Percentiles rank a stretch among this genome's conserved stretches.
Evolutionary conservation across 2,113 vertebrate species (phyloP).

Genomic region (Pao palembangensis): DNA sequence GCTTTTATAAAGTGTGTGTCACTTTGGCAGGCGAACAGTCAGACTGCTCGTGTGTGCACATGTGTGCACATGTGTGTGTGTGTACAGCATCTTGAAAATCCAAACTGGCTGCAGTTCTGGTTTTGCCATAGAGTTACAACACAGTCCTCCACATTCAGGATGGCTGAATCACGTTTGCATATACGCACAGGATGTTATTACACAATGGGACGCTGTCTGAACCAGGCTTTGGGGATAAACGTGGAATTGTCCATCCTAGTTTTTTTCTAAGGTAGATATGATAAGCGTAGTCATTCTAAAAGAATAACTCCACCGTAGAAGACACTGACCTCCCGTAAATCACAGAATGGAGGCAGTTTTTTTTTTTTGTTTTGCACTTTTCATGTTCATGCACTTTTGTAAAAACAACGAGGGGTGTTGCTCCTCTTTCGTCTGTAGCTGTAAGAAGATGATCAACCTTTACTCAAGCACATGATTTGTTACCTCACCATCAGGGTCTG

Average conservation of each 20-base stretch:
- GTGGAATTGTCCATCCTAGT: neutral
- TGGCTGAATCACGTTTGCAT: conserved; percentile 27
- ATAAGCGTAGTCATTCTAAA: neutral
- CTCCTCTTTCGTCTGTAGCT: too few relatives aligned
- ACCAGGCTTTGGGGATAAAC: neutral
- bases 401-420: neutral
- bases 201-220: neutral
- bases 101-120: conserved; percentile 16
- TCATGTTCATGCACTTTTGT: neutral
- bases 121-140: conserved; percentile 34
- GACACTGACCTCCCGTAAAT: neutral
- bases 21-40: conserved; percentile 35
- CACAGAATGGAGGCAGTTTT: too few relatives aligned
- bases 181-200: conserved; percentile 12
- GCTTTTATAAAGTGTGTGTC: conserved; percentile 43
- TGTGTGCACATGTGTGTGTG: conserved; percentile 2
- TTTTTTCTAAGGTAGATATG: neutral
- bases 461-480: too few relatives aligned
- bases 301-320: neutral
- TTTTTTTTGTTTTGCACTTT: neutral
- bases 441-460: too few relatives aligned
- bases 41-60: conserved; percentile 7
- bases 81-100: conserved; percentile 31
- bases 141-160: conserved; percentile 8
- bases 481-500: neutral